Conservation (phyloP, 2,113 vertebrate genomes). For the Pluvialis apricaria region DNA sequence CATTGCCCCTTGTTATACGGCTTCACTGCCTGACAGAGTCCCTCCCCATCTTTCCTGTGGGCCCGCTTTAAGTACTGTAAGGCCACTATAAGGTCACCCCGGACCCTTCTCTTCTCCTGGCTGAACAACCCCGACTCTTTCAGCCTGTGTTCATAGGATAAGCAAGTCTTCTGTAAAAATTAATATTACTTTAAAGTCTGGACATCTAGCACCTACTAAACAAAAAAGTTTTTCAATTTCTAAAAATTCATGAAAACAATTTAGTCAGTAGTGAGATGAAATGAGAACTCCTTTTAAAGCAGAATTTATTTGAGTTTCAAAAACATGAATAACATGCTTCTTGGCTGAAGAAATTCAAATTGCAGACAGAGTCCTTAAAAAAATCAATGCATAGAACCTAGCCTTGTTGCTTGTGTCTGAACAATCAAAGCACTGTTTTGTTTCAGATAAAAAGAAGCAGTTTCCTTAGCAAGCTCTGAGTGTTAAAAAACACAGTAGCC, state of each 20-base stretch:
- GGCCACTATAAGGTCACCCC: neutral
- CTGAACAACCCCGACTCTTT: neutral
- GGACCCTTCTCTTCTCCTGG: neutral
- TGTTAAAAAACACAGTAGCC: neutral
- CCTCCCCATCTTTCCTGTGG: neutral
- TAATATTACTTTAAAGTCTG: neutral
- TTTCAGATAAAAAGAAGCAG: neutral
- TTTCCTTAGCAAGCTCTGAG: neutral
- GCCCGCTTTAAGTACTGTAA: neutral
- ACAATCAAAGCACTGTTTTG: neutral
- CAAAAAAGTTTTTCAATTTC: neutral
- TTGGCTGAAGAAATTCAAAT: neutral
- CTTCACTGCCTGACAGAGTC: neutral
- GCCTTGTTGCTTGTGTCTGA: neutral
- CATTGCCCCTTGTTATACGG: neutral
- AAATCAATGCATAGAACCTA: neutral
- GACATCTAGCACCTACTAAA: neutral
- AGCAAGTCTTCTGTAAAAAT: neutral
- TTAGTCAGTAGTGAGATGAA: neutral
- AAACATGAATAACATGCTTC: neutral
- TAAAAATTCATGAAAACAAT: neutral
- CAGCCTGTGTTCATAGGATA: neutral
- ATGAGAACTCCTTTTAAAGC: neutral
- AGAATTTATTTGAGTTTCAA: neutral
- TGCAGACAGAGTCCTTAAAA: neutral